A percentile compares a stretch with the other conserved stretches of the same genome.
Conservation (phyloP, 2,888 invertebrate genomes). For the Clitarchus hookeri region DNA sequence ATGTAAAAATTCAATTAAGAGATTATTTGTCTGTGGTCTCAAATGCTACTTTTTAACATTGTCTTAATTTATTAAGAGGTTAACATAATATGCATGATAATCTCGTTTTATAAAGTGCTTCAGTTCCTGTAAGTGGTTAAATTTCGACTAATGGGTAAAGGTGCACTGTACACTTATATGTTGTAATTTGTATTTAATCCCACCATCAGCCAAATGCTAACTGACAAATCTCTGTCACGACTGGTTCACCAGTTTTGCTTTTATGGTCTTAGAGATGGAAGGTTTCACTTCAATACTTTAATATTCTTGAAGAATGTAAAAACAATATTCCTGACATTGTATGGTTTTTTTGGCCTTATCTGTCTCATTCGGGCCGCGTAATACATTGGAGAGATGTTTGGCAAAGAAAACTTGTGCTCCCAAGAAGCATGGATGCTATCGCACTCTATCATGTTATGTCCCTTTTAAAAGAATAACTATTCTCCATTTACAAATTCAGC, state of each 20-base stretch:
- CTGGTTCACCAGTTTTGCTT: not conserved
- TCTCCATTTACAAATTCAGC: not conserved
- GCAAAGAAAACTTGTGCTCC: not conserved
- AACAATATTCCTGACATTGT: not conserved
- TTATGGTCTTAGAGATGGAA: not conserved
- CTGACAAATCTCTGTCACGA: not conserved
- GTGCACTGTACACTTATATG: not conserved
- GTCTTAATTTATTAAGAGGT: too few relatives aligned
- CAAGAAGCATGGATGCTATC: slow-evolving; percentile 17
- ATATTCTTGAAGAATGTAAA: slow-evolving; percentile 19
- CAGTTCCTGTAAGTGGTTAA: not conserved
- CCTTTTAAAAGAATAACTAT: slow-evolving; percentile 16
- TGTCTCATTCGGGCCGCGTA: not conserved
- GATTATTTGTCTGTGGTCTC: too few relatives aligned
- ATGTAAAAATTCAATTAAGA: too few relatives aligned
- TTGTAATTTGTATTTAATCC: not conserved
- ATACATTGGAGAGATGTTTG: not conserved
- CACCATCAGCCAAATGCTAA: not conserved
- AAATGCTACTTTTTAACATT: too few relatives aligned
- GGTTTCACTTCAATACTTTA: not conserved
- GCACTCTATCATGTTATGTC: not conserved
- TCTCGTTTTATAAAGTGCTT: not conserved
- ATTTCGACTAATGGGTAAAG: not conserved
- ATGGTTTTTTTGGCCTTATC: slow-evolving; percentile 12
- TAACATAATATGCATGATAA: not conserved